Percentiles rank a stretch among this genome's conserved stretches.
Conservation (phyloP, 2,113 vertebrate species). For the Abramis brama region DNA sequence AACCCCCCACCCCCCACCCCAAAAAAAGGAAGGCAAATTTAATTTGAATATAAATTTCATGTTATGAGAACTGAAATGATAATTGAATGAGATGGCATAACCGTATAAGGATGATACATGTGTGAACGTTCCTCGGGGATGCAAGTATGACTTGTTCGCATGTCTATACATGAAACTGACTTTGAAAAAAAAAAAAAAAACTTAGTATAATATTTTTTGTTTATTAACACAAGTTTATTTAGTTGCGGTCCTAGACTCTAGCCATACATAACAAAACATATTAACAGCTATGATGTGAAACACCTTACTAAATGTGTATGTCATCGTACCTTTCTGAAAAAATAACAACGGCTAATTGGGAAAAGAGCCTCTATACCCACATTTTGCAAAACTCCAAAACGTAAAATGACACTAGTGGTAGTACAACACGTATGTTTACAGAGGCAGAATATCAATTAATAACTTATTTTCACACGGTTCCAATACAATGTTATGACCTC, state of each 20-base stretch:
- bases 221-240: not conserved
- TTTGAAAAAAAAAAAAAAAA: not conserved
- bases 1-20: not conserved
- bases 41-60: slow-evolving; percentile 49
- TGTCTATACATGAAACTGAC: not conserved
- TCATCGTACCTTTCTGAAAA: not conserved
- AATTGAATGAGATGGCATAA: slow-evolving; percentile 54
- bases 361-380: not conserved
- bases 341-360: not conserved
- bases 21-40: slow-evolving; percentile 39
- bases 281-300: not conserved
- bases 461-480: no score
- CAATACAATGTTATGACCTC: no score
- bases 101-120: slow-evolving; percentile 41
- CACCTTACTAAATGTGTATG: not conserved
- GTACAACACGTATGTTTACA: no score
- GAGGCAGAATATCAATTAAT: no score
- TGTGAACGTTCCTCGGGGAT: slow-evolving; percentile 34
- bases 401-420: no score
- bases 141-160: not conserved
- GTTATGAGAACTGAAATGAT: slow-evolving; percentile 49
- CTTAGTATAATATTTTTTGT: no score
- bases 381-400: not conserved
- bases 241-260: not conserved
- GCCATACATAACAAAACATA: not conserved